Evolutionary conservation across 2,888 invertebrate genomes (phyloP), one percentile per base, ranked within the genome.

Genomic region (Macaria notata): DNA sequence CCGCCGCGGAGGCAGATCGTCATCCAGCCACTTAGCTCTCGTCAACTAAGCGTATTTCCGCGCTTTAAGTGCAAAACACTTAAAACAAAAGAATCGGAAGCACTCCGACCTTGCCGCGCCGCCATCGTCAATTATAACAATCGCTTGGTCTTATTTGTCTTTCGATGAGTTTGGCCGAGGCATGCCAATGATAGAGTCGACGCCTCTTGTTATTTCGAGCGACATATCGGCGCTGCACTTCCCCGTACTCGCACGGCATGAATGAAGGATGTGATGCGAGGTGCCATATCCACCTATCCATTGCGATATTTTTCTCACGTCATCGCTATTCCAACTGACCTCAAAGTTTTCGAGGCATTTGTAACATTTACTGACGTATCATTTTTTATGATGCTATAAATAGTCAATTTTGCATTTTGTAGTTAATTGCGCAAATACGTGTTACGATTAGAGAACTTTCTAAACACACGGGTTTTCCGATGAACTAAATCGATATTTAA

Each of bases 31-130:
- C 87, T 89, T 88, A 88, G 78, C 78, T 78, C 78, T 78, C 83
- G 82, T 82, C 83, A 88, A 86, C 87, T 83, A 83, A 73, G 78
- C 91, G 88, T 91, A 78, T 83, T 87, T 90, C 91, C 91, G 88
- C 70, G 76, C 73, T 67, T 75, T 77, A 75, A 81, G 81, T 79
- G 80, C 79, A 69, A 83, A 79, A 75, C 74, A 71, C 69, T 71
- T 74, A 70, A 81, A 79, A 86, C 85, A 88, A 88, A 88, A 82
- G 79, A 81, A 79, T 84, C 83, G 80, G 84, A 86, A 83, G 80
- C 82, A 71, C 63, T 63, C 61, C 71, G 81, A 73, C 88, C 88
- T 88, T 84, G 84, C 69, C 65, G 55, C 59, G 39, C 29, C 66
- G 68, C 69, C 76, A 76, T 78, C 79, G 74, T 73, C 75, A 73